Base-by-base conservation (phyloP, 2,888 invertebrate genomes). In the Adelphocoris suturalis region DNA sequence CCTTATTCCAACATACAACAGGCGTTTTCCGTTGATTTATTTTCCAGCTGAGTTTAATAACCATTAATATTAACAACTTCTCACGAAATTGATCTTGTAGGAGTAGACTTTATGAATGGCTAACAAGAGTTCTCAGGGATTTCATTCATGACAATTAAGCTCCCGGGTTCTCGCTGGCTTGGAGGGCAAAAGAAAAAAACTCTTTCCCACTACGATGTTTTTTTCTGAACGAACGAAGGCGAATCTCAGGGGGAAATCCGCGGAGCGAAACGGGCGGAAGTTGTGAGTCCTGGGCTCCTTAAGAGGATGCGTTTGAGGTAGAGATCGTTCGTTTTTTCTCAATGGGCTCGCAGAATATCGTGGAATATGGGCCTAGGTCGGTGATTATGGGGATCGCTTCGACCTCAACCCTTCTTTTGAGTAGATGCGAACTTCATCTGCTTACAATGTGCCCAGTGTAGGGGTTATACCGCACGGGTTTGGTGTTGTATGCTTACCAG, bases 311-410 rank as follows among this genome's bases (percentile, higher is more conserved):
- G 61, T 61, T 37, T n/a, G 61, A 61, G 61, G 61, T 61, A n/a
- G n/a, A 61, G 16, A n/a, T 61, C 16, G 61, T 61, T n/a, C 2
- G 16, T 1, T 61, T 7, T 61, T 61, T 61, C 61, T 61, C 61
- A 61, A 61, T 61, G 61, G 19, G 61, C 61, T 61, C 61, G 16
- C 16, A 19, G 61, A 19, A 61, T 61, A 61, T 61, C 61, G 61
- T 61, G 61, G 61, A 61, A 61, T 61, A 19, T 61, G 61, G 61
- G 61, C 61, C 61, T 61, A 61, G 61, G 61, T 61, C 61, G 19
- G 61, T n/a, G 7, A 19, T 61, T 19, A 61, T n/a, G 9, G 61
- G n/a, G n/a, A 19, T 19, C n/a, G 19, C 61, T 37, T 37, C 7
- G 52, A 2, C 52, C 12, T 52, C 61, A 61, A 61, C 61, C 37